Evolutionary conservation across 2,888 invertebrate species (phyloP), one percentile per base, ranked within the genome.

Genomic region (Linnaemya vulpina): DNA sequence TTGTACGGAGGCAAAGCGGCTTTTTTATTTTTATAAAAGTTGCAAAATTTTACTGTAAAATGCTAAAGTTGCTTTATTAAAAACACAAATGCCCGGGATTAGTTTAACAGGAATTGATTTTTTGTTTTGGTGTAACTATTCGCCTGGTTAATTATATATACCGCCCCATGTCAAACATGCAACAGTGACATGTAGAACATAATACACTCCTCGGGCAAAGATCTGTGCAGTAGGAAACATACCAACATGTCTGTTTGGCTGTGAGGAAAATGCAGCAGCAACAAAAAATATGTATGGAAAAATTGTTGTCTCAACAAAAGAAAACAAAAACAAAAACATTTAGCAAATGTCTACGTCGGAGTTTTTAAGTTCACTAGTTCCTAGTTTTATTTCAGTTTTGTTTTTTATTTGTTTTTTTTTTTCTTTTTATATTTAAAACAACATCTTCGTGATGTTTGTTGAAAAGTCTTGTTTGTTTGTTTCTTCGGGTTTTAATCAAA

Each of bases 81-180:
- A 76, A 60, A 62, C 1, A 55, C 1, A 55, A 55, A 22, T 38
- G 15, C n/a, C 0, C 11, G 20, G 20, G 63, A 55, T 62, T 35
- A 22, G 35, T 58, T 65, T 40, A 10, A 67, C 53, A 51, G 58
- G 51, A 83, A 82, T 71, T 55, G 76, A 82, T 71, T 76, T 20
- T 35, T 68, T 53, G 8, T 7, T 68, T 49, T 20, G 7, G 7
- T 43, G 10, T 30, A 65, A 76, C 53, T 71, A 46, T 60, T 63
- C 73, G 60, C 62, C 77, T 80, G 83, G 76, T 83, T 86, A 86
- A 86, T 86, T 83, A 86, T 82, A 58, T 81, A 71, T 79, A 82
- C 81, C 86, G 86, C 86, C 86, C 84, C 75, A 62, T 86, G 86
- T 84, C 76, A 81, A 84, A 84, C 86, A 86, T 84, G 86, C 78